A percentile compares a stretch with the other conserved stretches of the same genome.
These are phyloP conservation scores for Parus major DNA, from an alignment of 2,113 vertebrate genomes.

Conservation along the genomic window DNA sequence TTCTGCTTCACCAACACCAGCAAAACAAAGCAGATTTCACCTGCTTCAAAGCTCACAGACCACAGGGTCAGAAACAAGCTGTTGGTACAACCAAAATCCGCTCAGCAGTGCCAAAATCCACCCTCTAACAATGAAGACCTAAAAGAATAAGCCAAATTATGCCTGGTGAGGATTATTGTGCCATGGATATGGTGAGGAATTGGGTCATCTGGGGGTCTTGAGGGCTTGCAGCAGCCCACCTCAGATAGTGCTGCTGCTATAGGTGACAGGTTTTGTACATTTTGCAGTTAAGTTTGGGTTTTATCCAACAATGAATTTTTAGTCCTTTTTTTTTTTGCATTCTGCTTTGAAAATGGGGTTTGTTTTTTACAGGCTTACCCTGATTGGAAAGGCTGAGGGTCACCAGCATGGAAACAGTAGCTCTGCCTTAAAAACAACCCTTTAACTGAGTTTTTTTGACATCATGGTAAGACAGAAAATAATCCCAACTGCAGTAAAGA, in stretches of 20 bases:
- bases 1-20: neutral
- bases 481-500: neutral
- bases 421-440: neutral
- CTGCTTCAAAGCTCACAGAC: neutral
- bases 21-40: neutral
- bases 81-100: neutral
- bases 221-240: neutral
- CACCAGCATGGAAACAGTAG: neutral
- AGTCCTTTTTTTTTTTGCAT: neutral
- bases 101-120: neutral
- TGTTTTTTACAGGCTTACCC: neutral
- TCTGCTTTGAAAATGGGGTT: neutral
- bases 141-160: neutral
- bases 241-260: fast-evolving
- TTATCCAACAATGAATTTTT: neutral
- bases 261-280: neutral
- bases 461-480: neutral
- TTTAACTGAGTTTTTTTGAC: neutral
- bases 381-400: neutral
- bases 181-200: fast-evolving
- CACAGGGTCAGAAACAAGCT: neutral
- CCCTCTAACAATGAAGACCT: neutral
- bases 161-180: neutral
- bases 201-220: neutral
- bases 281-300: neutral